Base-by-base conservation (phyloP, 2,888 invertebrate genomes). In the Achlya flavicornis region DNA sequence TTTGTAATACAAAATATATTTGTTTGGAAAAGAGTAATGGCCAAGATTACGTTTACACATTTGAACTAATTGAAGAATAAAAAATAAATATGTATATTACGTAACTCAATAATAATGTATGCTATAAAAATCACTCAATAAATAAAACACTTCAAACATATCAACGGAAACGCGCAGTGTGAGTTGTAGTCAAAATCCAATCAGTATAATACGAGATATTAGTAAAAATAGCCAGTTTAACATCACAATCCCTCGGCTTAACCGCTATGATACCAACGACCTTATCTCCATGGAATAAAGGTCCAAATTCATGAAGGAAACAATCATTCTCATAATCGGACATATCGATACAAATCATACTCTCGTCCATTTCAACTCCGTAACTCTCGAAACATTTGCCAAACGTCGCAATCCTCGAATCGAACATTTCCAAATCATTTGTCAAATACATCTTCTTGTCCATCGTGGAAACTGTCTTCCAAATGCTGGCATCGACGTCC, bases 401-500 rank as follows among this genome's bases (percentile, higher is more conserved):
- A 0, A 68, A 64, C 0, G 70, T 48, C 0, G 77, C 76, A 0
- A 91, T 72, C 2, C 63, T 73, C 0, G 87, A 70, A 1, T 78
- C 73, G 4, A 84, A 85, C 5, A 71, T 81, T 0, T 83, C 86
- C 0, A 92, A 83, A 61, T 89, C 90, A 57, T 92, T 90, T 0
- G 92, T 91, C 41, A 92, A 60, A 46, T 80, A 92, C 5, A 88
- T 70, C n/a, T 79, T 84, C 12, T 82, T 85, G 12, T 89, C 87
- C 91, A 92, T 93, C 0, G 91, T 84, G 0, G 87, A 79, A 0
- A 92, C 87, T 0, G 92, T 92, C 72, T 91, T 92, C 93, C 93
- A 93, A 1, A 92, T 66, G 19, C 86, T 83, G 0, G 86, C 87
- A 5, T 87, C 88, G 0, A 84, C 65, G 0, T 70, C 63, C 0